These are phyloP conservation scores for Galeopterus variegatus DNA, from an alignment of 2,113 vertebrate species.

Conservation along the genomic window DNA sequence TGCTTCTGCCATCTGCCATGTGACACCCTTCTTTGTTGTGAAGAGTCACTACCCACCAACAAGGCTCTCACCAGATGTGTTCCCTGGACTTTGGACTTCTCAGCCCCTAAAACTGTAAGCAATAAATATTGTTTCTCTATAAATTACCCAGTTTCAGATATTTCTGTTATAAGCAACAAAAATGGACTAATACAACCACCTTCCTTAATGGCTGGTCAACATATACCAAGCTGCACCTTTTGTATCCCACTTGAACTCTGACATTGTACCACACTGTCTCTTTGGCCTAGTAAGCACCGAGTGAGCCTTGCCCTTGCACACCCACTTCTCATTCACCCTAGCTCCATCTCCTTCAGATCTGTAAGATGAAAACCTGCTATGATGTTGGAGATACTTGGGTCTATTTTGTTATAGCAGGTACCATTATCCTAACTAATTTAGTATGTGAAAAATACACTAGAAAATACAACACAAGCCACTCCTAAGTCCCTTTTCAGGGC, in stretches of 20 bases:
- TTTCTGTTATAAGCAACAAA: no score
- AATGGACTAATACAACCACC: no score
- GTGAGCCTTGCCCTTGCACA: background rate
- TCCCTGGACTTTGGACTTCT: no score
- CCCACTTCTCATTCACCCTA: background rate
- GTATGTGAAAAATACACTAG: background rate
- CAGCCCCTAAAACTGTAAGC: no score
- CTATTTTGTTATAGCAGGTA: background rate
- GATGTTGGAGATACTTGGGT: background rate
- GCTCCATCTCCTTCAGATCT: background rate
- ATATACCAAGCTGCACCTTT: background rate
- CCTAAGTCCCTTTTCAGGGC: background rate
- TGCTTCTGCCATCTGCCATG: no score
- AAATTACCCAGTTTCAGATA: no score
- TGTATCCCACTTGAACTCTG: background rate
- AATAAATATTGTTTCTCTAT: no score
- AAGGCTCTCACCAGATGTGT: no score
- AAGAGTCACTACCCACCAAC: no score
- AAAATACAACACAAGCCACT: slow-evolving; percentile 58
- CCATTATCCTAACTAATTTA: background rate
- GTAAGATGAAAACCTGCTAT: background rate
- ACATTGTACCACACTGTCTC: background rate
- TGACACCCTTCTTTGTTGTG: no score
- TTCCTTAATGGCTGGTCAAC: background rate
- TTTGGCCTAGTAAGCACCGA: background rate